phyloP scores from a whole-genome alignment of 2,797 vertebrate genomes.

The Sebastes matsubarae region DNA sequence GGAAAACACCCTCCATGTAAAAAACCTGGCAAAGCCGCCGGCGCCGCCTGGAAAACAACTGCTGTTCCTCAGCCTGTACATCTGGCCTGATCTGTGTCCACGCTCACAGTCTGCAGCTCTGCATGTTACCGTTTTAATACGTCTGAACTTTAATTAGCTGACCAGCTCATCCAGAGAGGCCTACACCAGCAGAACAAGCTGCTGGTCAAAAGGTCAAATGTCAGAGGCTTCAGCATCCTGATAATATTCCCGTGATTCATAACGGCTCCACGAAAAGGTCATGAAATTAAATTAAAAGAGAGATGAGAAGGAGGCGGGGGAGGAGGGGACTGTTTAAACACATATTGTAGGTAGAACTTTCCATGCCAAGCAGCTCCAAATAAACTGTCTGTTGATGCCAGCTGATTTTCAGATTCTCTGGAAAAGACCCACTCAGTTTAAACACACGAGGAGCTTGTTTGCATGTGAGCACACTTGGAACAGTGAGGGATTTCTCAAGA shows the following conservation, averaged over 20 bases:
- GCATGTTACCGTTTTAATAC: not conserved
- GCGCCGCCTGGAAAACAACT: not conserved
- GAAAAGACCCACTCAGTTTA: not conserved
- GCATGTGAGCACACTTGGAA: not conserved
- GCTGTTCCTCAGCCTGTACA: slow-evolving; percentile 5
- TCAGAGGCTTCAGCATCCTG: not conserved
- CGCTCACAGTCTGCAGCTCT: not conserved
- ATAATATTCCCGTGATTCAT: not conserved
- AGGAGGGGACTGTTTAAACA: not conserved
- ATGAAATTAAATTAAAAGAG: not conserved
- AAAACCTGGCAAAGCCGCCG: not conserved
- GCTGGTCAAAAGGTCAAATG: not conserved
- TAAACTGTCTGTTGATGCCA: no score
- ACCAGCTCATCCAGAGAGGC: not conserved
- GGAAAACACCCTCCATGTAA: not conserved
- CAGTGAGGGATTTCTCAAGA: not conserved
- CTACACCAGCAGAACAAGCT: not conserved
- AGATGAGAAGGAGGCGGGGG: not conserved
- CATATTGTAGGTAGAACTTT: not conserved
- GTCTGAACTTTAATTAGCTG: not conserved
- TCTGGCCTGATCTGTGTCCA: not conserved
- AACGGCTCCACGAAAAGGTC: not conserved
- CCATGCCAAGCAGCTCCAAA: no score
- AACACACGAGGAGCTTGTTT: not conserved
- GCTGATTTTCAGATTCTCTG: not conserved